phyloP scores from a whole-genome alignment of 2,113 vertebrate genomes.

The Halcyon malimbica region DNA sequence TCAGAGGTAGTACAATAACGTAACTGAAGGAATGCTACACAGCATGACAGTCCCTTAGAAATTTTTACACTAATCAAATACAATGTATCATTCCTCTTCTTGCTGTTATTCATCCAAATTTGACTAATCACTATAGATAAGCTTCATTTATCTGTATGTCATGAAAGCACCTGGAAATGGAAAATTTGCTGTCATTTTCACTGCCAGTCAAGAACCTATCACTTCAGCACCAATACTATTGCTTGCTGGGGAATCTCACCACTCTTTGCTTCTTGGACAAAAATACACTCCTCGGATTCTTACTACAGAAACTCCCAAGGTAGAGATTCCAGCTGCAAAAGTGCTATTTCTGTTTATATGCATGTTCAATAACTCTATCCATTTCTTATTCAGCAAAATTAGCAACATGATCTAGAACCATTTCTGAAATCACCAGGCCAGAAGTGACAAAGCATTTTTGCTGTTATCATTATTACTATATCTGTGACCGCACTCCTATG shows the following conservation, averaged over 20 bases:
- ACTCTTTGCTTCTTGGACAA: neutral
- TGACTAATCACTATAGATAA: neutral
- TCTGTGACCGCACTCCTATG: fast-evolving
- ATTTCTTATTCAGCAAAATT: neutral
- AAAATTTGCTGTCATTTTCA: constrained; percentile 30
- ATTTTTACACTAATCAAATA: neutral
- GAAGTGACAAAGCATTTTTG: neutral
- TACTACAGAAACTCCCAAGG: neutral
- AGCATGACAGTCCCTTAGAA: neutral
- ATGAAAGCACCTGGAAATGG: neutral
- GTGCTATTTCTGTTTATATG: neutral
- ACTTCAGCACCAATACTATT: neutral
- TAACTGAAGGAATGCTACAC: neutral
- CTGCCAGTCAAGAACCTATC: neutral
- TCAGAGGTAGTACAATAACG: neutral
- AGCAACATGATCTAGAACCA: neutral
- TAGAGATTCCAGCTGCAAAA: neutral
- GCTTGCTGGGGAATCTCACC: neutral
- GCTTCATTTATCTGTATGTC: neutral
- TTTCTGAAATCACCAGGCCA: neutral
- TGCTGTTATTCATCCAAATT: neutral
- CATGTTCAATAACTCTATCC: neutral
- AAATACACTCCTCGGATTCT: neutral
- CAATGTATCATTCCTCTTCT: neutral
- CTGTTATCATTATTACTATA: neutral